Evolutionary conservation across 1,140 invertebrate genomes (phyloP), one percentile per base, ranked within the genome.

Genomic region (Lordiphosa clarofinis): DNA sequence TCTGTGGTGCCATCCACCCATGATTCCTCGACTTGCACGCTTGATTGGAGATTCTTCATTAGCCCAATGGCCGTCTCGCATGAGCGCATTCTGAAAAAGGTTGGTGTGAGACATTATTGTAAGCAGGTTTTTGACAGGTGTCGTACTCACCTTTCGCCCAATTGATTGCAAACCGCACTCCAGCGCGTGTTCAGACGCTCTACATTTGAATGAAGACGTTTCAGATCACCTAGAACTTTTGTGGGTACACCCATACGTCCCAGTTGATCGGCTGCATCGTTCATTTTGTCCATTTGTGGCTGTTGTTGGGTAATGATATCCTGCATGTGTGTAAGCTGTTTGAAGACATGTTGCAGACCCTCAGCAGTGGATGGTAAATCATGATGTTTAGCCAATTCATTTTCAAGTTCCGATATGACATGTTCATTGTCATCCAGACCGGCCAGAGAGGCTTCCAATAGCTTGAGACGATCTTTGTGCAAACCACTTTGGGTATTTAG

Each of bases 151-250:
- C 96, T 94, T 81, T 99, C 97, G 47, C 95, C 94, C 42, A 99
- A 90, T 90, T 99, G 97, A 35, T 93, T 93, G 88, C 96, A 97
- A 9, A 98, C 94, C 69, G 94, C 96, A 71, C 94, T 95, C 97
- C 97, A 99, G 47, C 97, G 91, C 36, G 92, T 93, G 66, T 95
- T 96, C 4, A 99, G 89, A 75, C 94, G 93, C 64, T 95, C 93
- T 2, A 99, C 95, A 73, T 99, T 97, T 67, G 96, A 95, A 87
- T 99, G 97, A n/a, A 99, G 89, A 11, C 94, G 91, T 73, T 99
- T 97, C 54, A 99, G 92, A 90, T 99, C 98, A 6, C 92, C 92
- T 63, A 93, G 94, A 71, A 87, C 93, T 90, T 71, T 91, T 88
- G 56, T 91, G 62, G 91, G 92, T 53, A 91, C 94, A 36, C 90